Base-by-base conservation (phyloP, 1,140 invertebrate genomes). In the Diorhabda sublineata region DNA sequence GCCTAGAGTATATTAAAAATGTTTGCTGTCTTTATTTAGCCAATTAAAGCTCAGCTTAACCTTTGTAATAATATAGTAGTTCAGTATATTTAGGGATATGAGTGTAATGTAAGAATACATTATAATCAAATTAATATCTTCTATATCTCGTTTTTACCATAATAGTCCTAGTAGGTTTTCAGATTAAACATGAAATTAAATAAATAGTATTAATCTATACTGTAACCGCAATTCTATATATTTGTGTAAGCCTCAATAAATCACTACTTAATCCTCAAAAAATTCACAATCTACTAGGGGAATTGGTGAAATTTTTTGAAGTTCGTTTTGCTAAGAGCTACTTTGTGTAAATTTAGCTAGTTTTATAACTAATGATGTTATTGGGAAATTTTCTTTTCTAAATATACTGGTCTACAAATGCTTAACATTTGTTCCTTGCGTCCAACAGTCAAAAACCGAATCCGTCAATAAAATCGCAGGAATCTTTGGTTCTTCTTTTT, bases 391-490 rank as follows among this genome's bases (percentile, higher is more conserved):
- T 57, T 62, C 57, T 59, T 44, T 61, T 71, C 69, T 68, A 62
- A 63, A 64, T 66, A 67, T 66, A 66, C 69, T 71, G 67, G 65
- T 71, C 58, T 73, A 67, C 64, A 68, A 70, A 70, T 67, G 61
- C 64, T 67, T 68, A 66, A 52, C 67, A 71, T 62, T 58, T 70
- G 42, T 70, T 61, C 64, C 66, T 68, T 66, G 64, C 63, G 62
- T 65, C 65, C 65, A 66, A 58, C 47, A 41, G 47, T 65, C 65
- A 58, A 52, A 3, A 66, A 74, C 68, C 66, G 69, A 73, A 69
- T 75, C 69, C 73, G 73, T 77, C 74, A 74, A 69, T 9, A 74
- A 71, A 63, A 64, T 69, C 70, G 67, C 62, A 75, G 69, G 70
- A 74, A 67, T 69, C 68, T 63, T 67, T 71, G 52, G 52, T 71